phyloP scores from a whole-genome alignment of 2,888 invertebrate species.

The Tribolium freemani region DNA sequence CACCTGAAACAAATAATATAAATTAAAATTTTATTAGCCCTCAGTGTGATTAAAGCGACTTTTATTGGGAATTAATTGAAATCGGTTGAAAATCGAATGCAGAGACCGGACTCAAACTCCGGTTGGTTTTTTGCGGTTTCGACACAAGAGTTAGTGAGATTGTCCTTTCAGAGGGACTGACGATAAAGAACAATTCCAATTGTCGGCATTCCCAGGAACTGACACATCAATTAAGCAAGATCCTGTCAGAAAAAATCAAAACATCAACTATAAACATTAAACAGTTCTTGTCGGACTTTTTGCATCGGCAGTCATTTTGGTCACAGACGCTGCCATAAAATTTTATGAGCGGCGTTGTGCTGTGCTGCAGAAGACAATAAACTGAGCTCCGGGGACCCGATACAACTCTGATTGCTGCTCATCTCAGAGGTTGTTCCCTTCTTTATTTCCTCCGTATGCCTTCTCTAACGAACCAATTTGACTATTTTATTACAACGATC shows the following conservation, averaged over 20 bases:
- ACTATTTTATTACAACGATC: no score
- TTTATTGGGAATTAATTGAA: constrained; percentile 6
- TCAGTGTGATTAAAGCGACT: constrained; percentile 10
- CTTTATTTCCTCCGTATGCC: no score
- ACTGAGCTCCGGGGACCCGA: constrained; percentile 39
- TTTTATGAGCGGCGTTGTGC: constrained; percentile 59
- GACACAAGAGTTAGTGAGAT: constrained; percentile 37
- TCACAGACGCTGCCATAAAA: constrained; percentile 63
- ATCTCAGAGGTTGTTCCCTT: constrained; percentile 15
- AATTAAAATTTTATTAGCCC: constrained; percentile 16
- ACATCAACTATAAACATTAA: constrained; percentile 63
- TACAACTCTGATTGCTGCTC: constrained; percentile 26
- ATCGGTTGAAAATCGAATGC: constrained; percentile 7
- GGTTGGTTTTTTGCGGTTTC: constrained; percentile 27
- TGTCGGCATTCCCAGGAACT: constrained; percentile 64
- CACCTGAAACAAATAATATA: constrained; percentile 20
- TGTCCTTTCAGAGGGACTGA: constrained; percentile 49
- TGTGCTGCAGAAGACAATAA: constrained; percentile 46
- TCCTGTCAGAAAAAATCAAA: constrained; percentile 64
- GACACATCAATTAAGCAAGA: constrained; percentile 64
- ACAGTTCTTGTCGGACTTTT: constrained; percentile 56
- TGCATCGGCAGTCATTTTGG: constrained; percentile 61
- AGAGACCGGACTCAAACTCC: constrained; percentile 1
- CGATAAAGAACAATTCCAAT: constrained; percentile 61
- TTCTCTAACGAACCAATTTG: no score